A percentile compares a stretch with the other conserved stretches of the same genome.
These are phyloP conservation scores for Chionomys nivalis DNA, from an alignment of 2,113 vertebrate species.

Conservation along the genomic window DNA sequence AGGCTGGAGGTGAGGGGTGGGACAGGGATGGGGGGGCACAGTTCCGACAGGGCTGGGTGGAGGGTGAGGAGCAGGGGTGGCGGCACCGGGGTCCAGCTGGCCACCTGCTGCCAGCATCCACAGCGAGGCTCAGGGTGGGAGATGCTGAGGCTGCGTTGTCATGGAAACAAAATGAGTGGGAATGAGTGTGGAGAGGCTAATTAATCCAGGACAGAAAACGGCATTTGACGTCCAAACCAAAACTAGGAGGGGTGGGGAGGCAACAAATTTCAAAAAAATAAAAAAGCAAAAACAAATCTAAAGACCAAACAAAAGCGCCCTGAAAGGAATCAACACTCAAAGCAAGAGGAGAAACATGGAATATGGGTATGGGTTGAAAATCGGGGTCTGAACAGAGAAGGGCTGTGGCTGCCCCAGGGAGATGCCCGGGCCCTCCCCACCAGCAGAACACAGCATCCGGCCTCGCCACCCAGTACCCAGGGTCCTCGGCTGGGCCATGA, in stretches of 20 bases:
- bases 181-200: conserved; percentile 82
- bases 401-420: conserved; percentile 61
- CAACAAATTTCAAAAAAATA: neutral
- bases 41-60: neutral
- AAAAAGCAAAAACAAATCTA: conserved; percentile 45
- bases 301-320: conserved; percentile 60
- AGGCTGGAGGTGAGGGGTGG: conserved; percentile 79
- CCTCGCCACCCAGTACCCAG: neutral
- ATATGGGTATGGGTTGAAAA: conserved; percentile 85
- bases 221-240: conserved; percentile 64
- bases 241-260: conserved; percentile 34
- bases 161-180: conserved; percentile 89
- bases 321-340: neutral
- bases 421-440: conserved; percentile 70
- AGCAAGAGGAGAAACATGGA: conserved; percentile 70
- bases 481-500: neutral
- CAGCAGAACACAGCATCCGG: conserved; percentile 84
- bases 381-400: conserved; percentile 87
- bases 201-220: conserved; percentile 84
- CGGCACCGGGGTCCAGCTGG: conserved; percentile 75
- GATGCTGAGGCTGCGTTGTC: conserved; percentile 86
- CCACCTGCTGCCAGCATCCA: conserved; percentile 84
- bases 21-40: conserved; percentile 2
- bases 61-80: neutral
- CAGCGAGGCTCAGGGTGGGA: conserved; percentile 78